Evolutionary conservation across 2,113 vertebrate genomes (phyloP).

Genomic region (human): DNA sequence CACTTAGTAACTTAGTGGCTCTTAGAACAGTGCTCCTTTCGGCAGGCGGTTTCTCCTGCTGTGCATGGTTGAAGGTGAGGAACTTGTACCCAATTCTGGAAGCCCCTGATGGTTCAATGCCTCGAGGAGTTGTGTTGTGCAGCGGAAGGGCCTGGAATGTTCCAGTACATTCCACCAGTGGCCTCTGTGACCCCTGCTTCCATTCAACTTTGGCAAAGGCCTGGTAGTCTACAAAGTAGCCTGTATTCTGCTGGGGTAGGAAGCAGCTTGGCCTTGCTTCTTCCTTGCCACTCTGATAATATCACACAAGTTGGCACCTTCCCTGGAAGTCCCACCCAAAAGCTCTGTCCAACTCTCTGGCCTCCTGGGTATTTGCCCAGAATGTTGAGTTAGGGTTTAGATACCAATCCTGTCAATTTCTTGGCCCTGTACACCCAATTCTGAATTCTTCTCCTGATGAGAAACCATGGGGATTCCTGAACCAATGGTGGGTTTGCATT

Average conservation of each 20-base stretch:
- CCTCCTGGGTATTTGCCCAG: slow-evolving; percentile 42
- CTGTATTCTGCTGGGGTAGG: slow-evolving; percentile 38
- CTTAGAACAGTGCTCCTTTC: neutral
- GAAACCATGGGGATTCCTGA: neutral
- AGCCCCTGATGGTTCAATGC: slow-evolving; percentile 32
- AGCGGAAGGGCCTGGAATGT: slow-evolving; percentile 39
- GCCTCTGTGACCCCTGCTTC: slow-evolving; percentile 43
- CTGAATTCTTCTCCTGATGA: slow-evolving; percentile 2
- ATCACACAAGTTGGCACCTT: slow-evolving; percentile 56
- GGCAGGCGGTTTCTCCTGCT: slow-evolving; percentile 32
- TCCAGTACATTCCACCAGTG: slow-evolving; percentile 57
- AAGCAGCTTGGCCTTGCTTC: slow-evolving; percentile 38
- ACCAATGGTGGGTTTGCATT: neutral
- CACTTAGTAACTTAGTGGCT: neutral
- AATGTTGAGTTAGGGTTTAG: slow-evolving; percentile 45
- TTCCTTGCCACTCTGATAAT: slow-evolving; percentile 55
- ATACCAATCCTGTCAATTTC: slow-evolving; percentile 34
- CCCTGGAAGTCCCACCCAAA: slow-evolving; percentile 49
- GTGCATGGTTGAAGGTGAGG: neutral
- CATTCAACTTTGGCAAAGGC: slow-evolving; percentile 43
- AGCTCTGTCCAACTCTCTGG: slow-evolving; percentile 43
- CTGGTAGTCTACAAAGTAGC: slow-evolving; percentile 4
- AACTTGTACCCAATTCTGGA: slow-evolving; percentile 21
- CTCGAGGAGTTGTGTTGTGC: neutral
- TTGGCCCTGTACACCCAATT: neutral